A percentile compares a stretch with the other conserved stretches of the same genome.
Conservation (phyloP, 2,888 invertebrate genomes). For the Watsonalla cultraria region DNA sequence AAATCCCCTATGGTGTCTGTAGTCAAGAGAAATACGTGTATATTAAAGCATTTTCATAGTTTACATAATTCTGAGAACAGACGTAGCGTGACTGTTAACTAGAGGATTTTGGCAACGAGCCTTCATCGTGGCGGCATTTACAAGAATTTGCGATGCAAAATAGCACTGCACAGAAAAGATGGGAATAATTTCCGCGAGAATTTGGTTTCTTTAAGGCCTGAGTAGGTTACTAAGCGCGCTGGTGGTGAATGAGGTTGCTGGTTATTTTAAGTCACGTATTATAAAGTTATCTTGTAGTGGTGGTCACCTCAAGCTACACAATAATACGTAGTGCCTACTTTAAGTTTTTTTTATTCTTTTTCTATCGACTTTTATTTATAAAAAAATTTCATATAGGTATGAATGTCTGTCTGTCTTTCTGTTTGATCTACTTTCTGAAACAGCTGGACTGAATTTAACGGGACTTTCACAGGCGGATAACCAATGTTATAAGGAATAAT, state of each 20-base stretch:
- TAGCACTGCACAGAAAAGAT: constrained; percentile 13
- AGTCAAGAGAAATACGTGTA: not conserved
- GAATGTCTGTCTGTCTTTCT: too few species aligned
- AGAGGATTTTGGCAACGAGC: constrained; percentile 13
- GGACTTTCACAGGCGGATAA: too few species aligned
- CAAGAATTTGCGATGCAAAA: constrained; percentile 24
- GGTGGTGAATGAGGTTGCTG: not conserved
- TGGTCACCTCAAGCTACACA: too few species aligned
- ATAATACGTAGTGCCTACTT: too few species aligned
- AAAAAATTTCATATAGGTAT: too few species aligned
- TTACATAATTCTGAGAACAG: constrained; percentile 5
- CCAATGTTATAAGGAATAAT: too few species aligned
- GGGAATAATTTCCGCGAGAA: constrained; percentile 11
- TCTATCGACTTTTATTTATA: too few species aligned
- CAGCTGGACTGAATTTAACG: too few species aligned
- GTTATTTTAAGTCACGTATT: not conserved
- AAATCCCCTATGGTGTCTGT: not conserved
- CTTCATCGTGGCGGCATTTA: constrained; percentile 9
- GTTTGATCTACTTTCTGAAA: too few species aligned
- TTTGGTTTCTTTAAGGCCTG: constrained; percentile 8
- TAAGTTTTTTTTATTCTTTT: too few species aligned
- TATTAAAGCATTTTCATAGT: constrained; percentile 5
- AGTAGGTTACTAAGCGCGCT: constrained; percentile 1
- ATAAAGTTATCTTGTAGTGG: too few species aligned
- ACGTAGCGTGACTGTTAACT: constrained; percentile 15